Evolutionary conservation across 2,113 vertebrate species (phyloP).

Genomic region (Phalacrocorax carbo): DNA sequence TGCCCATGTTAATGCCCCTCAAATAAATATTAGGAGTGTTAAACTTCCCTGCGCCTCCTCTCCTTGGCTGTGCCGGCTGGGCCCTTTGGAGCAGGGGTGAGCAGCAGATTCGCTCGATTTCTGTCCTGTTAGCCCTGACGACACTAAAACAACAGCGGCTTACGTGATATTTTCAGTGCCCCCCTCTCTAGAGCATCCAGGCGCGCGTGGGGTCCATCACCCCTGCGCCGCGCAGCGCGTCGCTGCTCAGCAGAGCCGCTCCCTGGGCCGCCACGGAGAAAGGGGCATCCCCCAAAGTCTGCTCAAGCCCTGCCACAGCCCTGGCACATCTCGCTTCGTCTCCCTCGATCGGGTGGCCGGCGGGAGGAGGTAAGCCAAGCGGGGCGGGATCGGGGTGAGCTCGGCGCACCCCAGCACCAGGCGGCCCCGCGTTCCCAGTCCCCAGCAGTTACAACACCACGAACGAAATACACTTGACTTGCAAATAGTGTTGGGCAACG

Average conservation of each 20-base stretch:
- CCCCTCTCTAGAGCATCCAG: neutral
- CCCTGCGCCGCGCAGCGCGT: rapidly evolving
- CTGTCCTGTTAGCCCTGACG: neutral
- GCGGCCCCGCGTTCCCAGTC: neutral
- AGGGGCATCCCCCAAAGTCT: rapidly evolving
- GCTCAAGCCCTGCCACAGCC: neutral
- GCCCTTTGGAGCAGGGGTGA: rapidly evolving
- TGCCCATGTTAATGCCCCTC: neutral
- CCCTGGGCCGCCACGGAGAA: rapidly evolving
- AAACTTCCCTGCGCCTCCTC: neutral
- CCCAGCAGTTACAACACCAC: neutral
- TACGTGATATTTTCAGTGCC: rapidly evolving
- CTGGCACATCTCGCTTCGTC: neutral
- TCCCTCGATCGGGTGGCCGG: rapidly evolving
- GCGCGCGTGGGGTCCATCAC: rapidly evolving
- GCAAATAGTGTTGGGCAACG: slow-evolving; percentile 16
- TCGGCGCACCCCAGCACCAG: neutral
- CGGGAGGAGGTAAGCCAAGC: neutral
- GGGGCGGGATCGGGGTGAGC: neutral
- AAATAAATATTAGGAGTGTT: rapidly evolving
- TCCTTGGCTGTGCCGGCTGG: rapidly evolving
- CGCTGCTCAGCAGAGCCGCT: neutral
- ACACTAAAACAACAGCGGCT: rapidly evolving
- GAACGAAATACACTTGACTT: slow-evolving; percentile 12
- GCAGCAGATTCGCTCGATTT: neutral